Percentiles rank a stretch among this genome's conserved stretches.
Evolutionary conservation across 2,888 invertebrate species (phyloP).

Genomic region (Rhamnusium bicolor): DNA sequence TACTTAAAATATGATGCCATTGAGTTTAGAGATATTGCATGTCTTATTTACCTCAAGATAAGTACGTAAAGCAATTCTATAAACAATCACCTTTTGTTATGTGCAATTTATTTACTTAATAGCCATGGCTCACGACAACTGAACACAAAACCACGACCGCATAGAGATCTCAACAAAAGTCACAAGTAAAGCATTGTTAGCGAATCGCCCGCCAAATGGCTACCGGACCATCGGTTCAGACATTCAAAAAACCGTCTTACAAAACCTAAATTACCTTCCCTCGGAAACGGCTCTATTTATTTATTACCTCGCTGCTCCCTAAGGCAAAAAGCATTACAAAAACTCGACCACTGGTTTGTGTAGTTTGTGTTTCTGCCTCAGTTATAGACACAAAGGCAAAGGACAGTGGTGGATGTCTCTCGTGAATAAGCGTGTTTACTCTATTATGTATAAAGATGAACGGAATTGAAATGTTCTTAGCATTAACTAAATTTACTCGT

Average conservation of each 20-base stretch:
- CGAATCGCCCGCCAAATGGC: conserved; percentile 53
- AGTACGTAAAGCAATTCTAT: conserved; percentile 34
- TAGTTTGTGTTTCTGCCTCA: conserved; percentile 23
- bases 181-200: conserved; percentile 54
- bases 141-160: conserved; percentile 48
- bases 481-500: background rate
- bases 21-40: background rate
- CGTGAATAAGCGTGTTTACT: background rate
- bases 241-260: conserved; percentile 61
- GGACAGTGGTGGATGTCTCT: conserved; percentile 4
- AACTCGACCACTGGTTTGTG: conserved; percentile 42
- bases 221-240: conserved; percentile 48
- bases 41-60: conserved; percentile 26
- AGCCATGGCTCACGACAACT: conserved; percentile 49
- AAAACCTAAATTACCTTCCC: conserved; percentile 63
- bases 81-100: conserved; percentile 53
- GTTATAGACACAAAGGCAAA: conserved; percentile 12
- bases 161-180: conserved; percentile 50
- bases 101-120: conserved; percentile 53
- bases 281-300: conserved; percentile 64
- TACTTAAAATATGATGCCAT: conserved; percentile 8
- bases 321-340: conserved; percentile 55
- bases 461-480: background rate
- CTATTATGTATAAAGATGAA: background rate
- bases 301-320: conserved; percentile 58